Conservation (phyloP, 2,888 invertebrate species). For the Rosalia funebris region DNA sequence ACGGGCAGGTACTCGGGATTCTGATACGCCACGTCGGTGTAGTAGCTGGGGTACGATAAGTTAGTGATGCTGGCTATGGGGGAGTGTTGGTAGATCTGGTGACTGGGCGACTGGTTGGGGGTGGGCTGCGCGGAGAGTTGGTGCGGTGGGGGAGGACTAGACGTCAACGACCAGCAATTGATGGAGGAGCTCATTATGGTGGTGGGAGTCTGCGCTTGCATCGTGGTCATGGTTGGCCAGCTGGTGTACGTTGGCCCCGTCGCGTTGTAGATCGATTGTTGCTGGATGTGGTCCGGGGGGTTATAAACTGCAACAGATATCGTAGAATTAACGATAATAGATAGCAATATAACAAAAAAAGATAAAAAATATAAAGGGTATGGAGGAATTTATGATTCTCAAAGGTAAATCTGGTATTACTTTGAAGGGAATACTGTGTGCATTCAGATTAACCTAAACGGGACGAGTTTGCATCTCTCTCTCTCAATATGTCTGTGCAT, state of each 20-base stretch:
- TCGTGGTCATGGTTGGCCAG: constrained; percentile 59
- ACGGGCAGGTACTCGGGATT: constrained; percentile 59
- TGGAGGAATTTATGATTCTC: too few relatives aligned
- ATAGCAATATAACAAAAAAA: too few relatives aligned
- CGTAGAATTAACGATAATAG: too few relatives aligned
- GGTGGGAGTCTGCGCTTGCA: constrained; percentile 59
- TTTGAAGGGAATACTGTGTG: too few relatives aligned
- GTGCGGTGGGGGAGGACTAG: constrained; percentile 62
- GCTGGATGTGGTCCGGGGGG: constrained; percentile 63
- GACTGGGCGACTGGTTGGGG: constrained; percentile 61
- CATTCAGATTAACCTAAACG: too few relatives aligned
- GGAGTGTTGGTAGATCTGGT: constrained; percentile 59
- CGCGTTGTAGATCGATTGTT: constrained; percentile 57
- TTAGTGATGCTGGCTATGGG: constrained; percentile 60
- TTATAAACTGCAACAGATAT: constrained; percentile 61
- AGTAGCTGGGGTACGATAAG: constrained; percentile 60
- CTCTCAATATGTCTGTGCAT: too few relatives aligned
- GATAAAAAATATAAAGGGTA: too few relatives aligned
- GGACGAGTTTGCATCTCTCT: too few relatives aligned
- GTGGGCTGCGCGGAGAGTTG: constrained; percentile 58
- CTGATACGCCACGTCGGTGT: constrained; percentile 61
- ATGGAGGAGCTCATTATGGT: constrained; percentile 59
- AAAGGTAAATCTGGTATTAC: too few relatives aligned
- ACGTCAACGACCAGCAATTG: constrained; percentile 63
- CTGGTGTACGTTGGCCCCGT: constrained; percentile 58